phyloP scores from a whole-genome alignment of 2,888 invertebrate genomes.

The Drosophila affinis region DNA sequence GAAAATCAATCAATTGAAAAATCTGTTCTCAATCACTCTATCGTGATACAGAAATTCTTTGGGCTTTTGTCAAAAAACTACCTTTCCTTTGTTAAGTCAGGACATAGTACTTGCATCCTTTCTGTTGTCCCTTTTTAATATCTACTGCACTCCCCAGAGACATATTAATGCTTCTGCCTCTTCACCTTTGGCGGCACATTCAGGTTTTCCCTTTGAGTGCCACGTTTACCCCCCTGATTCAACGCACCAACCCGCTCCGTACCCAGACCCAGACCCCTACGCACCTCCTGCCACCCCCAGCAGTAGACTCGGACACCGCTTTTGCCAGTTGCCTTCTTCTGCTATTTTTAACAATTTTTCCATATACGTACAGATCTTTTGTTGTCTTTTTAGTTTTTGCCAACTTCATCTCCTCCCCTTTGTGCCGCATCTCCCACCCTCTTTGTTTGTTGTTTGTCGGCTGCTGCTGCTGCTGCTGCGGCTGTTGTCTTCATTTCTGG shows the following conservation, averaged over 20 bases:
- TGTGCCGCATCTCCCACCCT: conserved; percentile 13
- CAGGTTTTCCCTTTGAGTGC: conserved; percentile 5
- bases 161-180: conserved; percentile 20
- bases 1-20: background rate
- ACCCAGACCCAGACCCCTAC: too few species aligned
- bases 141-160: background rate
- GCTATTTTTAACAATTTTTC: conserved; percentile 66
- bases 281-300: too few species aligned
- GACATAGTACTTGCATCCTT: background rate
- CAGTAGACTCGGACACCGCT: background rate
- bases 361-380: conserved; percentile 38
- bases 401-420: background rate
- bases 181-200: conserved; percentile 43
- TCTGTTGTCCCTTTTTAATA: background rate
- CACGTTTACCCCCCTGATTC: background rate
- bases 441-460: conserved; percentile 69
- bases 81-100: too few species aligned
- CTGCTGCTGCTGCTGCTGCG: conserved; percentile 4
- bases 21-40: background rate
- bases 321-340: conserved; percentile 37
- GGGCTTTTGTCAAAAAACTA: too few species aligned
- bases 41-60: too few species aligned
- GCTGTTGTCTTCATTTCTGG: conserved; percentile 51
- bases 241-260: background rate
- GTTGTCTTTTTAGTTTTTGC: conserved; percentile 49